Base-by-base conservation (phyloP, 2,113 vertebrate genomes). In the Hyperopisus bebe region DNA sequence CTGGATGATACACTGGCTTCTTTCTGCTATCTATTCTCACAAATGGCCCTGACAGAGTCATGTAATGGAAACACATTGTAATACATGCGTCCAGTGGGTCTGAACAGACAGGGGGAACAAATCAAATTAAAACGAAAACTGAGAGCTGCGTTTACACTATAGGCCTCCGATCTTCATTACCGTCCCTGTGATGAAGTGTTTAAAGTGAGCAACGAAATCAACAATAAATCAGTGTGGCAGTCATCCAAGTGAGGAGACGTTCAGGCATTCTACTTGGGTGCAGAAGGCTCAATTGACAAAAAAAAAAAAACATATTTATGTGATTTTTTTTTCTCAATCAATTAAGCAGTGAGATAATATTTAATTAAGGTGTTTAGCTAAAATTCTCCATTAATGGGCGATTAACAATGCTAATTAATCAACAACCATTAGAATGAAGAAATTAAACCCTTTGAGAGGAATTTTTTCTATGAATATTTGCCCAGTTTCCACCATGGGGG, bases 301-400 rank as follows among this genome's bases (percentile, higher is more conserved):
- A 93, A 94, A 95, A 95, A 96, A 95, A 95, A 95, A 95, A 21
- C 50, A 94, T 93, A 94, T 93, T 93, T 95, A 95, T 95, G 95
- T 96, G 95, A 96, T 96, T 96, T 84, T 70, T 70, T 80, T 47
- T 95, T 95, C 95, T 53, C 83, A 94, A 95, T 94, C 94, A 95
- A 96, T 96, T 95, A 96, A 96, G 95, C 95, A 94, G 93, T 94
- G 94, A 95, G 95, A 96, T 96, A 96, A 96, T 96, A 96, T 96
- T 96, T 96, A 96, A 96, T 96, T 96, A 95, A 94, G 94, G 93
- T 93, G 92, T 92, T 94, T 95, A 93, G 94, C 95, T 96, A 95
- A 93, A 95, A 96, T 96, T 95, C 94, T 92, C 92, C 53, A 95
- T 95, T 95, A 96, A 96, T 94, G 92, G 93, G 92, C 93, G 94